Evolutionary conservation across 2,113 vertebrate species (phyloP), one percentile per base, ranked within the genome.

Genomic region (Lophochroa leadbeateri): DNA sequence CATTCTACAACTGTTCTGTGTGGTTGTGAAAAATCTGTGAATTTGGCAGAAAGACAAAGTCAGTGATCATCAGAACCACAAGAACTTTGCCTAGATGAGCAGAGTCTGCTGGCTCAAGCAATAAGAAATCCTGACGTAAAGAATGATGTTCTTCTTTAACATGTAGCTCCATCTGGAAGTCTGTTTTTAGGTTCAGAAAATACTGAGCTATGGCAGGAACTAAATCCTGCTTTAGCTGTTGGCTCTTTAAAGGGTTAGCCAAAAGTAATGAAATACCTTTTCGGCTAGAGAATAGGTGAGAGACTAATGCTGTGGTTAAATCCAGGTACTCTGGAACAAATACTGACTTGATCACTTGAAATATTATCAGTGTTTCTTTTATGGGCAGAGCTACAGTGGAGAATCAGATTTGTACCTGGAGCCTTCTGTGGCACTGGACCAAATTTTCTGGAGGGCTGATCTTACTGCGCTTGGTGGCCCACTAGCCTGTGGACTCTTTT

Each of bases 71-170:
- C 44, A 75, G 49, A 94, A 41, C 0, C 5, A 19, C 46, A 90
- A 52, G 41, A 80, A 31, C 35, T 88, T 55, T n/a, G 46, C 64
- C 53, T 63, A 78, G 43, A 82, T 82, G 68, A 44, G 67, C 41
- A 67, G 37, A 91, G 63, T 43, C 75, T 94, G 58, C 90, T 92
- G 85, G 79, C 82, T 93, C n/a, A 50, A 88, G 76, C 76, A 67
- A 1, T 70, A 60, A 47, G 60, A 84, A 78, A 83, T 50, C 31
- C 47, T 81, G 52, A 78, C 53, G 11, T 47, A 81, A 63, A 94
- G 68, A 94, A 7, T 67, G 11, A 50, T 82, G 44, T 19, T 63
- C 55, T 92, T 95, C 50, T 27, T 92, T 86, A 86, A 64, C 33
- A 55, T 84, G 50, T 50, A 60, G 23, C 50, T 86, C 77, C 74